Base-by-base conservation (phyloP, 2,113 vertebrate species). In the Chrysochloris asiatica region DNA sequence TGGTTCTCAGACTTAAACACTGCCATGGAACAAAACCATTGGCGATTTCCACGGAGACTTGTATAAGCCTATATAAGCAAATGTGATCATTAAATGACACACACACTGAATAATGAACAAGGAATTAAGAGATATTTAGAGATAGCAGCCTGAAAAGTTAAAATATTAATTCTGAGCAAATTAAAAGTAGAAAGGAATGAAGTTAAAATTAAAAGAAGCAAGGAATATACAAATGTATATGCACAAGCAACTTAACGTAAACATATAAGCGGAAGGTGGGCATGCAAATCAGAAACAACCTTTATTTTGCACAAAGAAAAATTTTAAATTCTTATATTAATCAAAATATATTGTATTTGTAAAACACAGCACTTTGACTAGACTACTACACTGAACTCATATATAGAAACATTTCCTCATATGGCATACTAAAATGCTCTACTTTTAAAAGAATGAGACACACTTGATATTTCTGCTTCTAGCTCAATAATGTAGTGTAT, bases 231-330 rank as follows among this genome's bases (percentile, higher is more conserved):
- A 97, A 97, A 97, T 96, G 97, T 96, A 97, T 97, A 97, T 97
- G 96, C 94, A 96, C 97, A 97, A 97, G 97, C 96, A 97, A 98
- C 97, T 97, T 95, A 97, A 97, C 96, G 97, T 97, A 98, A 98
- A 97, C 97, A 97, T 95, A 97, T 97, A 97, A 97, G 98, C 47
- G 95, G 96, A 96, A 96, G 97, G 94, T 97, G 94, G 96, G 95
- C 94, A 97, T 96, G 97, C 97, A 98, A 97, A 97, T 96, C 93
- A 97, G 92, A 95, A 89, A 97, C 83, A 77, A 97, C 88, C 95
- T 97, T 97, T 91, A 84, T 96, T 97, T 98, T 97, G 92, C 96
- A 97, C 95, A 97, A 92, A 96, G 97, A 95, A 92, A 96, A 97
- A 96, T 19, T 75, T 33, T 30, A 97, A 97, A 95, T 96, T 93